Conservation (phyloP, 2,888 invertebrate species). For the Polyommatus iphigenia region DNA sequence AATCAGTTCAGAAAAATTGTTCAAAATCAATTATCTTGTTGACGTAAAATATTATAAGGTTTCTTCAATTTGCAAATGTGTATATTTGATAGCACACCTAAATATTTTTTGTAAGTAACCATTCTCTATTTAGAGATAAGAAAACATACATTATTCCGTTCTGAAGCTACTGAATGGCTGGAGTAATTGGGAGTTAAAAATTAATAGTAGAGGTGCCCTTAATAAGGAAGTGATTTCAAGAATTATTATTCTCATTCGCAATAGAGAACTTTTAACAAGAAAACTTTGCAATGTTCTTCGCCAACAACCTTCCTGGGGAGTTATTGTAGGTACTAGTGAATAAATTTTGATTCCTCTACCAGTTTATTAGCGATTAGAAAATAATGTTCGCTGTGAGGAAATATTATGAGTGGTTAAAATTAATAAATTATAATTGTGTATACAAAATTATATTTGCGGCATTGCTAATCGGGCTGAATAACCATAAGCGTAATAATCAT, state of each 20-base stretch:
- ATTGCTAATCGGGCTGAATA: background rate
- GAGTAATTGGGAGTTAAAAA: conserved; percentile 21
- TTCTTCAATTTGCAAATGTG: too few relatives aligned
- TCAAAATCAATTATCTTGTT: too few relatives aligned
- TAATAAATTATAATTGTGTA: background rate
- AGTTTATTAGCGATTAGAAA: conserved; percentile 45
- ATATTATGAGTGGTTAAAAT: background rate
- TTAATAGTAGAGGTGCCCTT: conserved; percentile 43
- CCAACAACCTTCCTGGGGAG: conserved; percentile 67
- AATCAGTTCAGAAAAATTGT: background rate
- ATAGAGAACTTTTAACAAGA: conserved; percentile 79
- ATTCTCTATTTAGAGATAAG: background rate
- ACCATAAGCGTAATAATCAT: too few relatives aligned
- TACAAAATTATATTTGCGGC: background rate
- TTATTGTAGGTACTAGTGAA: conserved; percentile 66
- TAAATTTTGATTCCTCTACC: conserved; percentile 68
- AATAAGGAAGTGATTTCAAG: conserved; percentile 71
- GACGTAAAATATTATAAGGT: background rate
- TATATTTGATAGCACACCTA: background rate
- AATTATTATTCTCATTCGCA: conserved; percentile 76
- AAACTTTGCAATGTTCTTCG: conserved; percentile 72
- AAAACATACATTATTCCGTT: background rate
- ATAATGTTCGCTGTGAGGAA: conserved; percentile 38
- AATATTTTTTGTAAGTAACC: background rate
- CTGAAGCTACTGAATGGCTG: background rate